Evolutionary conservation across 2,113 vertebrate genomes (phyloP).

Genomic region (Brevimyrus niger): DNA sequence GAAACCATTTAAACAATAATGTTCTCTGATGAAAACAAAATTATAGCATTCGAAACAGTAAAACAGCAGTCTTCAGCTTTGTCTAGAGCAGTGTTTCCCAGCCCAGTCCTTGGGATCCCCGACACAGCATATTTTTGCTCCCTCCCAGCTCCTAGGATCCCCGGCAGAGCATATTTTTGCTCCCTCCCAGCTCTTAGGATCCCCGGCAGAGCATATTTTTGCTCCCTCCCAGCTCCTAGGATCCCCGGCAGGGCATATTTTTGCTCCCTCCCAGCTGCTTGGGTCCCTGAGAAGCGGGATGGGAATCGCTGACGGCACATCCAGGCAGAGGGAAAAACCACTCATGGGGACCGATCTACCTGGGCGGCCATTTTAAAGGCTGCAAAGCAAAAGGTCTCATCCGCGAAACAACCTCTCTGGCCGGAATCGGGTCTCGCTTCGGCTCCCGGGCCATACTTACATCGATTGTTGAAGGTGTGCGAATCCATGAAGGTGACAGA

Average conservation of each 20-base stretch:
- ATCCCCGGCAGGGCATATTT: background rate
- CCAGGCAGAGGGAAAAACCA: background rate
- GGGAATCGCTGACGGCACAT: background rate
- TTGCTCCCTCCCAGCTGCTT: background rate
- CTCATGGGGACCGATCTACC: background rate
- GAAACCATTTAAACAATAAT: background rate
- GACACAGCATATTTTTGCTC: background rate
- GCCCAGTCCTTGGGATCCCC: background rate
- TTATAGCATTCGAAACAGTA: background rate
- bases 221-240: background rate
- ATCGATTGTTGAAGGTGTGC: constrained; percentile 92
- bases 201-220: too few species aligned
- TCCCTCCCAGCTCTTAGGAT: background rate
- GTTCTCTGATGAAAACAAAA: background rate
- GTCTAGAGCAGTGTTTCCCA: background rate
- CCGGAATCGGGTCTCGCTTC: background rate
- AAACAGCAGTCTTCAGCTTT: background rate
- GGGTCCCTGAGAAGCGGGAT: background rate
- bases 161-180: background rate
- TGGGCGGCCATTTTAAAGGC: background rate
- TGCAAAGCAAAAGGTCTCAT: background rate
- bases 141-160: background rate
- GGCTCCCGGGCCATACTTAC: constrained; percentile 65
- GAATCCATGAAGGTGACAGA: constrained; percentile 98
- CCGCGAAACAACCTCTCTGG: background rate